These are phyloP conservation scores for Solen grandis DNA, from an alignment of 1,140 invertebrate genomes.

Conservation along the genomic window DNA sequence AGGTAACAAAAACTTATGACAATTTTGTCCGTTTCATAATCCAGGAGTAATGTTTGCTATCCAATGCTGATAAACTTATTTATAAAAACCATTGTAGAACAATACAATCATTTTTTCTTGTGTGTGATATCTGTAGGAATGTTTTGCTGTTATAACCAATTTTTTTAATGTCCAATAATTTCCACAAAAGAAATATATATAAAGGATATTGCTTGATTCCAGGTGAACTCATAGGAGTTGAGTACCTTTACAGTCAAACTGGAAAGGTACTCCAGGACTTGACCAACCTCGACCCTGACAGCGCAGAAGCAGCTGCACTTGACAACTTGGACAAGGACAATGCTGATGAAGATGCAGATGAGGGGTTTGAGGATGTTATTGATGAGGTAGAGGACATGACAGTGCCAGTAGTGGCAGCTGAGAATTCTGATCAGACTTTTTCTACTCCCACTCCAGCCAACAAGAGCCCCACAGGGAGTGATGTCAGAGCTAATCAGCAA, in stretches of 20 bases:
- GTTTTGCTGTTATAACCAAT: neutral
- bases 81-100: neutral
- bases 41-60: no score
- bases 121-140: neutral
- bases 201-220: neutral
- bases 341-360: slow-evolving; percentile 30
- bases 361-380: slow-evolving; percentile 51
- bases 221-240: slow-evolving; percentile 50
- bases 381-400: slow-evolving; percentile 37
- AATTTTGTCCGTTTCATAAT: no score
- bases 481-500: no score
- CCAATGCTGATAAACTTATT: no score
- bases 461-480: no score
- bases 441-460: no score
- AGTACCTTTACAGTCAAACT: slow-evolving; percentile 54
- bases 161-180: neutral
- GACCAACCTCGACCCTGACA: neutral
- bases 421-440: no score
- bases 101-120: neutral
- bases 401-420: neutral
- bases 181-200: neutral
- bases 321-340: neutral
- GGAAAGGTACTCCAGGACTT: slow-evolving; percentile 8
- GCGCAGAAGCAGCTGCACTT: neutral
- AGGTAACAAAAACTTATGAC: no score